Conservation (phyloP, 2,797 vertebrate genomes). For the Sebastes trivittatus region DNA sequence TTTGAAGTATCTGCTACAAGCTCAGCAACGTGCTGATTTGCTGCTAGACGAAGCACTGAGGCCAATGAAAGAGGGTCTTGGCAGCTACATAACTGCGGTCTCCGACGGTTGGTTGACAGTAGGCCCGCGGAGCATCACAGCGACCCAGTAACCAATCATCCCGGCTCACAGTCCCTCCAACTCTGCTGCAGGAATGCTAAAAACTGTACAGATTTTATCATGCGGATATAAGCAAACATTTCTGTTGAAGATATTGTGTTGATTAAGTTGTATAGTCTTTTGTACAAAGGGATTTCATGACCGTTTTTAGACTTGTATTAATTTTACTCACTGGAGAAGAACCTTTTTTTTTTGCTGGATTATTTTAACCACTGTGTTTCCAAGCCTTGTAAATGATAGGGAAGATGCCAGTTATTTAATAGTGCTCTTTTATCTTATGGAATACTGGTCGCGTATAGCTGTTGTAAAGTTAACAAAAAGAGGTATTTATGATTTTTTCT, state of each 20-base stretch:
- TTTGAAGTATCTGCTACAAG: constrained; percentile 80
- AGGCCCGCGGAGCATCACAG: constrained; percentile 53
- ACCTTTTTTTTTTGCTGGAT: constrained; percentile 74
- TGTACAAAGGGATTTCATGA: constrained; percentile 89
- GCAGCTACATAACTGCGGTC: constrained; percentile 79
- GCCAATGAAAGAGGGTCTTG: constrained; percentile 79
- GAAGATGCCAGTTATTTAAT: constrained; percentile 87
- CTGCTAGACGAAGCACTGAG: constrained; percentile 87
- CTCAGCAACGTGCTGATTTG: constrained; percentile 83
- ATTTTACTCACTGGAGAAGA: constrained; percentile 85
- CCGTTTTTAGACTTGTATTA: constrained; percentile 78
- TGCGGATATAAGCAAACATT: constrained; percentile 63
- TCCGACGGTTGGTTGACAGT: constrained; percentile 53
- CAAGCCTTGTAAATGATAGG: constrained; percentile 83
- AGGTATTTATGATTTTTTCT: constrained; percentile 87
- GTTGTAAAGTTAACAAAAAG: constrained; percentile 89
- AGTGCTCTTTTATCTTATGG: constrained; percentile 81
- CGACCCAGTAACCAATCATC: constrained; percentile 55
- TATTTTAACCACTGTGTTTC: constrained; percentile 87
- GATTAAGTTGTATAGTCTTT: constrained; percentile 89
- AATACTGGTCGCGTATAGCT: constrained; percentile 82
- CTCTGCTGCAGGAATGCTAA: constrained; percentile 73
- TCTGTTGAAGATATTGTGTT: constrained; percentile 79
- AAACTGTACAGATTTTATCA: constrained; percentile 78
- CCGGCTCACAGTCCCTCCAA: constrained; percentile 70